phyloP scores from a whole-genome alignment of 2,888 invertebrate species.

The Eristalinus aeneus region DNA sequence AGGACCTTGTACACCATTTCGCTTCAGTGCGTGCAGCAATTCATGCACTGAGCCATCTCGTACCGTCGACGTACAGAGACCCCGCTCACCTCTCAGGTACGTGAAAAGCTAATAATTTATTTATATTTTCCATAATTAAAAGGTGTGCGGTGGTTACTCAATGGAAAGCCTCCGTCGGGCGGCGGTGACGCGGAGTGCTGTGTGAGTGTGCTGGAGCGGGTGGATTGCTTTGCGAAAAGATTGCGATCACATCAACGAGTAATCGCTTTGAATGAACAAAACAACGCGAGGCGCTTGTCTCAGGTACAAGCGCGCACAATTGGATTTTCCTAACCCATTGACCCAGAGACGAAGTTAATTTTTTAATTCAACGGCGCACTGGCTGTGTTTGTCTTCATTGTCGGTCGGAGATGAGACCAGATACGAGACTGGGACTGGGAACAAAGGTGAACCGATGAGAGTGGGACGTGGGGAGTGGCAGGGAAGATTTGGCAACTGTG shows the following conservation, averaged over 20 bases:
- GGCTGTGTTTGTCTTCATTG: conserved; percentile 14
- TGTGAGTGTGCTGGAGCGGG: background rate
- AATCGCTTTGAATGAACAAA: background rate
- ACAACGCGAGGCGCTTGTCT: conserved; percentile 18
- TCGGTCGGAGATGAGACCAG: background rate
- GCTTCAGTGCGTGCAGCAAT: conserved; percentile 44
- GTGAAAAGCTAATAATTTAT: conserved; percentile 17
- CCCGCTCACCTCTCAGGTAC: conserved; percentile 46
- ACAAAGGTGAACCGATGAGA: background rate
- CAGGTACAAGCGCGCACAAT: conserved; percentile 31
- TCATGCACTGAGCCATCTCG: conserved; percentile 37
- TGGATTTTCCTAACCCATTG: conserved; percentile 49
- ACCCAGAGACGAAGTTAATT: conserved; percentile 28
- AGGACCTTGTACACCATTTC: conserved; percentile 37
- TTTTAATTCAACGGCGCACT: conserved; percentile 28
- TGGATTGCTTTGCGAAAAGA: conserved; percentile 14
- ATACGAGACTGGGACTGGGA: background rate
- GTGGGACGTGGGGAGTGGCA: background rate
- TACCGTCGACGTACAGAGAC: conserved; percentile 19
- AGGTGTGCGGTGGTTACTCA: conserved; percentile 32
- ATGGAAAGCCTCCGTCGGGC: conserved; percentile 17
- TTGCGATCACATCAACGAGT: conserved; percentile 25
- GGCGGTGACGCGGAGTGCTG: background rate
- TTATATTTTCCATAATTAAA: conserved; percentile 54
- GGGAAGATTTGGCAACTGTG: background rate